Percentiles rank a stretch among this genome's conserved stretches.
phyloP scores from a whole-genome alignment of 1,140 invertebrate genomes.

The Zaprionus inermis region DNA sequence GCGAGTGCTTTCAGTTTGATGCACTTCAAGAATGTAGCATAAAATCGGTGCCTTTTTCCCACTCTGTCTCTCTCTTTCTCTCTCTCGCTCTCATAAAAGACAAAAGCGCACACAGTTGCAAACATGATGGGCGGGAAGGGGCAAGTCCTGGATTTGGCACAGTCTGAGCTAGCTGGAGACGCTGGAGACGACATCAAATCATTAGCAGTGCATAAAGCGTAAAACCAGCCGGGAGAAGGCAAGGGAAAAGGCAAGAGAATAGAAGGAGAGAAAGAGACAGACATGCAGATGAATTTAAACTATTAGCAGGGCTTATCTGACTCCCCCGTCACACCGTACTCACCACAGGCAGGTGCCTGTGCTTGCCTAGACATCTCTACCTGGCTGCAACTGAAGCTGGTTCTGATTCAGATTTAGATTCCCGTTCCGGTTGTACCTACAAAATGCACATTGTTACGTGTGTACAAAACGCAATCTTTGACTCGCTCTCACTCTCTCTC shows the following conservation, averaged over 20 bases:
- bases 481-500: conserved; percentile 8
- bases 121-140: neutral
- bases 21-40: conserved; percentile 1
- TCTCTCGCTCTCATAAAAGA: neutral
- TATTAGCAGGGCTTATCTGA: conserved; percentile 51
- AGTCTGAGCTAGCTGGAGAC: conserved; percentile 5
- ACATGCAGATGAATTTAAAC: conserved; percentile 75
- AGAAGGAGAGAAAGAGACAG: conserved; percentile 17
- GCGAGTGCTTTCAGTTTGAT: neutral
- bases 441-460: conserved; percentile 12
- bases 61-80: too few relatives aligned
- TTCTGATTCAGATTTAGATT: conserved; percentile 19
- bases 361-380: conserved; percentile 10
- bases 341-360: neutral
- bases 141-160: conserved; percentile 5
- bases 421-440: conserved; percentile 34
- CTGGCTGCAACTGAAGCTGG: neutral
- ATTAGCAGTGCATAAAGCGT: conserved; percentile 79
- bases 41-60: neutral
- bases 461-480: conserved; percentile 60
- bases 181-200: conserved; percentile 68
- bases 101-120: conserved; percentile 19
- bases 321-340: conserved; percentile 3
- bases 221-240: conserved; percentile 62
- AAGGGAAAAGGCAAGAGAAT: neutral